Conservation (phyloP, 2,797 vertebrate genomes). For the Mareca penelope region DNA sequence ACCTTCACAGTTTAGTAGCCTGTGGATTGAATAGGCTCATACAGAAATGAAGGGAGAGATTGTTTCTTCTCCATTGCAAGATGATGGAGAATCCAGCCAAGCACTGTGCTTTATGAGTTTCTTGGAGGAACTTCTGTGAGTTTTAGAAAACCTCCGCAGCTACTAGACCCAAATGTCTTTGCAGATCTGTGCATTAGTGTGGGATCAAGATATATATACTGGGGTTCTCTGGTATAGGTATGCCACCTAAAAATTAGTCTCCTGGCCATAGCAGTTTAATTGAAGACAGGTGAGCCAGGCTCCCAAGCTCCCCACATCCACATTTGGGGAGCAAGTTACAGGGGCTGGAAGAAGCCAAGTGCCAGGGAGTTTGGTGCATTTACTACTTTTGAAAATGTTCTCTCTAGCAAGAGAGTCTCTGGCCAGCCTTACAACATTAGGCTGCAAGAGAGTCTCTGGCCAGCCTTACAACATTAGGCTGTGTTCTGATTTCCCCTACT, state of each 20-base stretch:
- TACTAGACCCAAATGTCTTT: not conserved
- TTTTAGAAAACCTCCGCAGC: not conserved
- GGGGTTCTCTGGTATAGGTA: not conserved
- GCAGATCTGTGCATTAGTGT: not conserved
- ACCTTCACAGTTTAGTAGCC: not conserved
- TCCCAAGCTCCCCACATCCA: not conserved
- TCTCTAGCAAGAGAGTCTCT: not conserved
- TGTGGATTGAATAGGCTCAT: not conserved
- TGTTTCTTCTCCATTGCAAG: not conserved
- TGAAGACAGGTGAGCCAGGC: not conserved
- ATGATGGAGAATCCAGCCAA: not conserved
- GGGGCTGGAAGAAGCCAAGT: not conserved
- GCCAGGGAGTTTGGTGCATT: not conserved
- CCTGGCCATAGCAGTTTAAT: not conserved
- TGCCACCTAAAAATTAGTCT: not conserved
- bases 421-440: not conserved
- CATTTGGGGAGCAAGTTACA: fast-evolving
- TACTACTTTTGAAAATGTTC: not conserved
- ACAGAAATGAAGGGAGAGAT: not conserved
- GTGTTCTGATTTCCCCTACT: not conserved
- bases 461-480: not conserved
- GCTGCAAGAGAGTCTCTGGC: not conserved
- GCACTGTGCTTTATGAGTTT: not conserved
- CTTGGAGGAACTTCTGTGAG: not conserved
- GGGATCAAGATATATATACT: not conserved